Percentiles rank a stretch among this genome's conserved stretches.
phyloP scores from a whole-genome alignment of 2,113 vertebrate genomes.

The Murina feae region DNA sequence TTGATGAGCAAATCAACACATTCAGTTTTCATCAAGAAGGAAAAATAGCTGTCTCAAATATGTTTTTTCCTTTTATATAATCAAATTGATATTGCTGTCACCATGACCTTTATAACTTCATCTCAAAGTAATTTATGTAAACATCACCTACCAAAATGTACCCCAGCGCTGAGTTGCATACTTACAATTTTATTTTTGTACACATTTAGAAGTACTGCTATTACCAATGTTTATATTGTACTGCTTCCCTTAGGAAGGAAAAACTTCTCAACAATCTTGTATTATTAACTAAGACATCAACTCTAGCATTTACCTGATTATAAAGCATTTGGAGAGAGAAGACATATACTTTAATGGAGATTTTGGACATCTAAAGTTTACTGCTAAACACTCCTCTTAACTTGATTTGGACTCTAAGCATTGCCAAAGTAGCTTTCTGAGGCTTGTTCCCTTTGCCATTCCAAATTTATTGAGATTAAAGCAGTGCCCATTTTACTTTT shows the following conservation, averaged over 20 bases:
- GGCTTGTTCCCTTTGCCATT: neutral
- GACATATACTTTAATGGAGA: neutral
- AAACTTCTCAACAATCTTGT: neutral
- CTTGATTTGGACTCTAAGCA: neutral
- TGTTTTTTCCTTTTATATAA: conserved; percentile 12
- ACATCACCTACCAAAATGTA: neutral
- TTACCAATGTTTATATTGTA: neutral
- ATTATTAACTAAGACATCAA: neutral
- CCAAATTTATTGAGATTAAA: neutral
- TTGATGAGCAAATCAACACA: conserved; percentile 58
- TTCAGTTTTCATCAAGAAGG: conserved; percentile 43
- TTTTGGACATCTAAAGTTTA: neutral
- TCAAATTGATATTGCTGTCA: conserved; percentile 52
- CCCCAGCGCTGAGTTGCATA: neutral
- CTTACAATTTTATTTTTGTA: neutral
- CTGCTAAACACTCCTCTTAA: neutral
- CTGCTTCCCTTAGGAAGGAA: neutral
- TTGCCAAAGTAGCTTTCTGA: neutral
- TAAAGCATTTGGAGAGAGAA: neutral
- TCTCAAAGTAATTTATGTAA: conserved; percentile 26
- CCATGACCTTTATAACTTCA: conserved; percentile 17
- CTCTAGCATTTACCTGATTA: neutral
- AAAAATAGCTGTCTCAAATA: conserved; percentile 36
- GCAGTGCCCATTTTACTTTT: neutral
- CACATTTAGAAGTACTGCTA: neutral